A percentile compares a stretch with the other conserved stretches of the same genome.
phyloP scores from a whole-genome alignment of 2,888 invertebrate genomes.

The Drosophila hamatofila region DNA sequence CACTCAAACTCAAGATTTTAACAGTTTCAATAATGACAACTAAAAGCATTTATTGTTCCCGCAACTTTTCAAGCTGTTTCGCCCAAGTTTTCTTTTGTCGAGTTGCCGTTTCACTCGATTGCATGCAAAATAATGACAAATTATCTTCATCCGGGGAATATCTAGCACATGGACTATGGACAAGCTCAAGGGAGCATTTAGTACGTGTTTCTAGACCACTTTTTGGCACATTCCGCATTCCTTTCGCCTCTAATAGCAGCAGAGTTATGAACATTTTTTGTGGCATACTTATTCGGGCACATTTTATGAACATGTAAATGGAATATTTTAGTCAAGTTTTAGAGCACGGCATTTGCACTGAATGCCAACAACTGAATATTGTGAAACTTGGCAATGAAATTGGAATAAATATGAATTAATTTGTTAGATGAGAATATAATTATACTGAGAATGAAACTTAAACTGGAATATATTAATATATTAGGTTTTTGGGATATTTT shows the following conservation, averaged over 20 bases:
- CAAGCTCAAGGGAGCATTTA: slow-evolving; percentile 43
- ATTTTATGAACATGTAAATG: slow-evolving; percentile 53
- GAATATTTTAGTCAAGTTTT: slow-evolving; percentile 30
- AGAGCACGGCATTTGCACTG: slow-evolving; percentile 6
- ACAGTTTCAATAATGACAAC: slow-evolving; percentile 32
- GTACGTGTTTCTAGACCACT: slow-evolving; percentile 56
- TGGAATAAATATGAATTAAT: neutral
- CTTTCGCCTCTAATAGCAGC: neutral
- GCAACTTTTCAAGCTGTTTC: slow-evolving; percentile 11
- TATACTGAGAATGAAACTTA: neutral
- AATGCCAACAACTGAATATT: neutral
- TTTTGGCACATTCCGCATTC: slow-evolving; percentile 6
- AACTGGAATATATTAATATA: neutral
- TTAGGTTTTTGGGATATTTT: too few species aligned
- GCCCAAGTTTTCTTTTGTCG: slow-evolving; percentile 28
- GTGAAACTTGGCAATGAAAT: neutral
- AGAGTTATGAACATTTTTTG: slow-evolving; percentile 51
- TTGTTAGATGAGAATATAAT: neutral
- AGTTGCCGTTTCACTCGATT: slow-evolving; percentile 45
- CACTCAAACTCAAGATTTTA: neutral
- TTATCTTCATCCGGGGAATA: slow-evolving; percentile 28
- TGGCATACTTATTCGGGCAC: slow-evolving; percentile 43
- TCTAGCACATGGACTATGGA: slow-evolving; percentile 16
- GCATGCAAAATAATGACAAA: slow-evolving; percentile 70
- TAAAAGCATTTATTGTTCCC: neutral